Conservation (phyloP, 2,113 vertebrate species). For the Elanus axillaris region DNA sequence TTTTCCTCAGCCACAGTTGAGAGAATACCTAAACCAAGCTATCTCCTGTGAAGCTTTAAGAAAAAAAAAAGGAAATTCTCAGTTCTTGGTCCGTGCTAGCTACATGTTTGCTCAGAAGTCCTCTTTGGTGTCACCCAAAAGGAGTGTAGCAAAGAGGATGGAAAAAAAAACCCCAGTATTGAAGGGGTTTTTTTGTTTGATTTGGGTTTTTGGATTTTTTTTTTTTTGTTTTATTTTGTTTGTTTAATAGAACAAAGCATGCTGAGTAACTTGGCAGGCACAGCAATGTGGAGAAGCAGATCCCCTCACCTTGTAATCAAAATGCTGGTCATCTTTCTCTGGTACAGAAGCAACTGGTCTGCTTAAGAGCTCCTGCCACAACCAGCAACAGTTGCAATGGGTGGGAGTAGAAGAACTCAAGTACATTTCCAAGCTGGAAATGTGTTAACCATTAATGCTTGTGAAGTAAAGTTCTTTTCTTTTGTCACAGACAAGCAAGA, state of each 20-base stretch:
- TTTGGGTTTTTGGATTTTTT: no score
- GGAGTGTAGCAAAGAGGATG: background rate
- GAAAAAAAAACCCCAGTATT: rapidly evolving
- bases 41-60: background rate
- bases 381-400: rapidly evolving
- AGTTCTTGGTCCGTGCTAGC: background rate
- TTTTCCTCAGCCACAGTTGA: background rate
- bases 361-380: background rate
- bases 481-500: background rate
- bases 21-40: background rate
- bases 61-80: background rate
- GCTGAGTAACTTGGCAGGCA: background rate
- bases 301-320: background rate
- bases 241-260: background rate
- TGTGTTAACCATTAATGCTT: no score
- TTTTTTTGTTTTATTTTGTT: background rate
- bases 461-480: background rate
- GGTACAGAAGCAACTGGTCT: background rate
- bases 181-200: no score
- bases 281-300: background rate
- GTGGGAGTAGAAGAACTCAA: background rate
- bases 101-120: background rate
- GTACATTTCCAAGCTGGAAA: background rate
- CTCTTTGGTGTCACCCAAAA: background rate
- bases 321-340: background rate